Base-by-base conservation (phyloP, 2,888 invertebrate genomes). In the Noctua janthina region DNA sequence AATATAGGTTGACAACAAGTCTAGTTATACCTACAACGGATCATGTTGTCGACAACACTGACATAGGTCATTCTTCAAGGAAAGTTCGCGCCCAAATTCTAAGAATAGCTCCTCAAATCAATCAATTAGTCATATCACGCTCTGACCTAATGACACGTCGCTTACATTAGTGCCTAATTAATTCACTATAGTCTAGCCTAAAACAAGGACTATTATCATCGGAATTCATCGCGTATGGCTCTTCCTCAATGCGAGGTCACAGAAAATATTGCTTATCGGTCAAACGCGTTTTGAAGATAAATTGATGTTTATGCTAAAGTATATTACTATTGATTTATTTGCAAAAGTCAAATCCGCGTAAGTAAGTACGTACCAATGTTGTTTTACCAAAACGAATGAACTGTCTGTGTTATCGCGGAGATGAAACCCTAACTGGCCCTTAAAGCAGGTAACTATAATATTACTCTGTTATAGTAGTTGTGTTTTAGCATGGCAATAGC, bases 131-230 rank as follows among this genome's bases (percentile, higher is more conserved):
- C 88, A 35, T 46, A 76, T 74, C 86, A 88, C 88, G 82, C 4
- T 6, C 15, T 54, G 54, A 54, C 20, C 29, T 71, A 78, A 76
- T 80, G 59, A 82, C 75, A 83, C 69, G 72, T 70, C 73, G 70
- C 67, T 68, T 62, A 77, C 81, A 83, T 86, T 43, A 79, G 77
- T 54, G 17, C 62, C 70, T 78, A 78, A 87, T 87, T 83, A 87
- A 88, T 82, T 83, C 87, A 83, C 64, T 54, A 46, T 56, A 67
- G 76, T 79, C 67, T 78, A 87, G 72, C 56, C 76, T 81, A 79
- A 86, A 87, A 89, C 86, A 90, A 89, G 90, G 90, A 74, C 82
- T 83, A 75, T 72, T 46, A 67, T 68, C 43, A 79, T 90, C 78
- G 59, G 81, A 76, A 89, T 87, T 81, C 83, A 84, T 35, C 29